phyloP scores from a whole-genome alignment of 64 coral and sea anemone genomes.

The Stichodactyla helianthus region DNA sequence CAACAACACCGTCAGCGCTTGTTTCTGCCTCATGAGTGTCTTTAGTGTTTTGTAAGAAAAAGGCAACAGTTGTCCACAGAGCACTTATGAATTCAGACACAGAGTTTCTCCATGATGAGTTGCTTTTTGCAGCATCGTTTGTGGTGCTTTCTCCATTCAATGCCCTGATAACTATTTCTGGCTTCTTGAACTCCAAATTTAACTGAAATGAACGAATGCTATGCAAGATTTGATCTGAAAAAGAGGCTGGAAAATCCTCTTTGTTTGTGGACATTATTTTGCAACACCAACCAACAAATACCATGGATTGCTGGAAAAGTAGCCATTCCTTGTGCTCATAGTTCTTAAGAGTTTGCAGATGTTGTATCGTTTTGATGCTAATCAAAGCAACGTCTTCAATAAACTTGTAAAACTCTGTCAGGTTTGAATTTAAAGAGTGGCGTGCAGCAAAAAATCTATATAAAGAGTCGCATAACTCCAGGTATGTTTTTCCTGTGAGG shows the following conservation, averaged over 20 bases:
- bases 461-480: background rate
- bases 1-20: background rate
- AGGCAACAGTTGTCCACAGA: slow-evolving; percentile 32
- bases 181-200: background rate
- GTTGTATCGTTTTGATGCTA: background rate
- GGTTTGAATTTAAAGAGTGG: background rate
- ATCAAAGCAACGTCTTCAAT: background rate
- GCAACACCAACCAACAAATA: slow-evolving; percentile 7
- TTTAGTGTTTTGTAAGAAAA: background rate
- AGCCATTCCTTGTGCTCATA: background rate
- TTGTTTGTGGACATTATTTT: background rate
- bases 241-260: background rate
- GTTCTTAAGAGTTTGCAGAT: background rate
- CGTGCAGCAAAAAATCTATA: background rate
- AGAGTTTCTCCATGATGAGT: slow-evolving; percentile 26
- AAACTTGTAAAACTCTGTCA: background rate
- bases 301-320: background rate
- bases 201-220: slow-evolving; percentile 3
- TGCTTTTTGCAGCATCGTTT: background rate
- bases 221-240: background rate
- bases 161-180: background rate
- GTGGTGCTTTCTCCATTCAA: background rate
- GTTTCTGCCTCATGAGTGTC: background rate
- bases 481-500: background rate
- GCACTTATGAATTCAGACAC: slow-evolving; percentile 36